phyloP scores from a whole-genome alignment of 2,888 invertebrate species.

The Mystacides longicornis region DNA sequence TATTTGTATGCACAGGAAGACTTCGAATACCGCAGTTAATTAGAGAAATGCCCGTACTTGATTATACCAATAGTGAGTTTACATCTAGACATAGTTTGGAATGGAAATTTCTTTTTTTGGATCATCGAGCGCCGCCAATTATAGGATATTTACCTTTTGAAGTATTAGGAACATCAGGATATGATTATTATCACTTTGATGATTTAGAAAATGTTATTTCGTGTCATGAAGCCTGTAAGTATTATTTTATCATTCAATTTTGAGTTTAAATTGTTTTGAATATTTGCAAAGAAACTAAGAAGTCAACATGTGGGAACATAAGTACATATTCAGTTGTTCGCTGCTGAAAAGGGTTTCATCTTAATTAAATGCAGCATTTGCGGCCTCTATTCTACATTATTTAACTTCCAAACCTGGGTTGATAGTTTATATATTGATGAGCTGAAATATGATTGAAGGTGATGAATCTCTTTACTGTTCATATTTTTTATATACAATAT shows the following conservation, averaged over 20 bases:
- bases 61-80: constrained; percentile 74
- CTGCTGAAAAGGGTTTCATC: too few relatives aligned
- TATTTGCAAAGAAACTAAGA: too few relatives aligned
- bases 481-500: too few relatives aligned
- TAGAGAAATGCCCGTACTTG: constrained; percentile 75
- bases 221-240: constrained; percentile 82
- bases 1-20: constrained; percentile 79
- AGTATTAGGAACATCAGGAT: constrained; percentile 90
- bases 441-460: too few relatives aligned
- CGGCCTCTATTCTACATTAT: too few relatives aligned
- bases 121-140: constrained; percentile 84
- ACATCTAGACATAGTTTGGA: constrained; percentile 89
- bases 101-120: constrained; percentile 92
- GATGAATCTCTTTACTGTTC: too few relatives aligned
- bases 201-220: constrained; percentile 81
- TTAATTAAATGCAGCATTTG: too few relatives aligned
- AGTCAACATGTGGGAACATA: too few relatives aligned
- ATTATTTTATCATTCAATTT: not conserved
- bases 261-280: not conserved
- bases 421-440: too few relatives aligned
- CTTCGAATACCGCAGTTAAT: constrained; percentile 76
- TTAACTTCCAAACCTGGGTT: too few relatives aligned
- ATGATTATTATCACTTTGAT: constrained; percentile 93
- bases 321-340: too few relatives aligned
- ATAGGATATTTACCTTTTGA: constrained; percentile 93